Evolutionary conservation across 2,888 invertebrate species (phyloP), one percentile per base, ranked within the genome.

Genomic region (Parnassius apollo): DNA sequence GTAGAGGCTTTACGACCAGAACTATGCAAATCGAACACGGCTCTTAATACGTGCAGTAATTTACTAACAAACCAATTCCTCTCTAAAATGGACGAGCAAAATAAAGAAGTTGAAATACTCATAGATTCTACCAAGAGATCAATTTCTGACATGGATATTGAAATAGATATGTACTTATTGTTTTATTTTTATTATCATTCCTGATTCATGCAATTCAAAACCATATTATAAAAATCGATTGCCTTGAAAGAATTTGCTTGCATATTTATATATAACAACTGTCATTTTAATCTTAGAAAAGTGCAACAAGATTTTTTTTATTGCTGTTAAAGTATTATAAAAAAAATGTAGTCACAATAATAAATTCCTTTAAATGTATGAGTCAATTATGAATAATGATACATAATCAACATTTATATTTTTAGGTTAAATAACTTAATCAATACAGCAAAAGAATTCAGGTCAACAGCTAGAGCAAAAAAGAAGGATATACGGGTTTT

Each of bases 61-160:
- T 74, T 87, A 12, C 73, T 86, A n/a, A 83, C 85, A 1, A 78
- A 76, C 61, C 83, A 86, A 68, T 88, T 86, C 68, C 69, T 88
- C 8, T 75, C 67, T 62, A 87, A 89, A 65, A 73, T 88, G 2
- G 83, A 80, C 65, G 76, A 83, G 11, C 88, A 85, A 68, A 80
- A 77, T 45, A 62, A 55, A 0, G 82, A 89, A 46, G 70, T 88
- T 12, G 77, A 88, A 65, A 85, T 90, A 61, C 68, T 86, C 9
- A 75, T 77, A 12, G 86, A 85, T 9, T 89, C 82, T 65, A 85
- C 81, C 2, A 76, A 68, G 65, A 87, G 86, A 2, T 71, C 73
- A n/a, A 80, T 88, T 54, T 73, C 71, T 68, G 91, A 91, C 67
- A 69, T 83, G 25, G 81, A 86, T 60, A 68, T 70, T 46, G 88